Conservation (phyloP, 2,113 vertebrate genomes). For the Cynoglossus semilaevis region DNA sequence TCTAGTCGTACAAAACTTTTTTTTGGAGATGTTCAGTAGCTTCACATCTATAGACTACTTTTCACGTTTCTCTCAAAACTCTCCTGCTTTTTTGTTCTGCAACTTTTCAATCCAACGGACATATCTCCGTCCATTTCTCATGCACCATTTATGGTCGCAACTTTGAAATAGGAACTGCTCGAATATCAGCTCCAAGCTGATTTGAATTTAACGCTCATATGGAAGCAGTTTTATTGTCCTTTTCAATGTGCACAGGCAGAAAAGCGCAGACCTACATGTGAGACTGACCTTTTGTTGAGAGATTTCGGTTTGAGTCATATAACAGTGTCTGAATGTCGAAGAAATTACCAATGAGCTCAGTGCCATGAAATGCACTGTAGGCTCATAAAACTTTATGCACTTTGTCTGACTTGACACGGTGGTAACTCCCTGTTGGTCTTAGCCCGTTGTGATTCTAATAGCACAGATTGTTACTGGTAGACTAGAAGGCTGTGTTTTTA, state of each 20-base stretch:
- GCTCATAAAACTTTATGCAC: constrained; percentile 48
- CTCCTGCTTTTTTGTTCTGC: too few species aligned
- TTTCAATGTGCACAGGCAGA: neutral
- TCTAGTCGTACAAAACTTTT: too few species aligned
- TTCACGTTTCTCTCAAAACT: too few species aligned
- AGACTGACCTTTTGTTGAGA: constrained; percentile 8
- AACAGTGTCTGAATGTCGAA: constrained; percentile 40
- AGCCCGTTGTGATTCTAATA: constrained; percentile 22
- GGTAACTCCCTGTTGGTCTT: constrained; percentile 39
- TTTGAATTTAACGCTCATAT: constrained; percentile 2
- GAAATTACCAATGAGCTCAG: constrained; percentile 58
- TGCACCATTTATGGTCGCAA: too few species aligned
- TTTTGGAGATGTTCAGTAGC: too few species aligned
- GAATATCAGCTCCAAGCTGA: neutral
- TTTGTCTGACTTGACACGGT: constrained; percentile 32
- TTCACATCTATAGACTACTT: too few species aligned
- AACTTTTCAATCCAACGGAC: too few species aligned
- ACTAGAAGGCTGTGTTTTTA: neutral
- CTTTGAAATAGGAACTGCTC: neutral
- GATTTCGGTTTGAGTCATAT: neutral
- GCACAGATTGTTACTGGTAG: constrained; percentile 8
- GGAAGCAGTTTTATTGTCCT: neutral
- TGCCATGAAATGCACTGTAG: constrained; percentile 43
- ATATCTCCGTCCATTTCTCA: too few species aligned
- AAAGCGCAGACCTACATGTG: constrained; percentile 4